phyloP scores from a whole-genome alignment of 1,140 invertebrate genomes.

The Drosophila persimilis region DNA sequence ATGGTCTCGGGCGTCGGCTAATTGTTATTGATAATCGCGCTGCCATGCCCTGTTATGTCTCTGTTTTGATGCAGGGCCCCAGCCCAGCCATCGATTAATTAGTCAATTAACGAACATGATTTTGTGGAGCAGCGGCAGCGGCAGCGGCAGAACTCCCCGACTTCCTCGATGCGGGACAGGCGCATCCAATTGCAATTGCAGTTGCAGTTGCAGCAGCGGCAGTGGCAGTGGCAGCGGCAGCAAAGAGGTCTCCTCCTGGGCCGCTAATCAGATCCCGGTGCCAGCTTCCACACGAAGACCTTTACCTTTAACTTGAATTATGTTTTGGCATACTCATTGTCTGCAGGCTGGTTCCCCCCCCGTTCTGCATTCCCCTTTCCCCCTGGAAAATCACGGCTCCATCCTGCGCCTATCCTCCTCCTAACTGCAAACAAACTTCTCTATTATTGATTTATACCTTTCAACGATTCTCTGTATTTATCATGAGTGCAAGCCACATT shows the following conservation, averaged over 20 bases:
- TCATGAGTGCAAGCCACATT: conserved; percentile 82
- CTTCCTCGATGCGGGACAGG: conserved; percentile 1
- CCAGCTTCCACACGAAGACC: conserved; percentile 65
- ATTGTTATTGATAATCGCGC: conserved; percentile 77
- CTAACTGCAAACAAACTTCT: conserved; percentile 81
- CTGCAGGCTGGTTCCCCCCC: conserved; percentile 44
- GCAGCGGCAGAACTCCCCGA: background rate
- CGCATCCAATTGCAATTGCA: conserved; percentile 30
- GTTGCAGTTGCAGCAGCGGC: conserved; percentile 5
- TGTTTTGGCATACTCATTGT: conserved; percentile 79
- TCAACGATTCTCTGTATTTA: conserved; percentile 83
- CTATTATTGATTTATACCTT: conserved; percentile 82
- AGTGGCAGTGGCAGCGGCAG: background rate
- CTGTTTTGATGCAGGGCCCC: conserved; percentile 35
- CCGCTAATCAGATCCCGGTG: conserved; percentile 63
- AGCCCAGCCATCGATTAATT: conserved; percentile 59
- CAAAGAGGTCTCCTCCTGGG: conserved; percentile 42
- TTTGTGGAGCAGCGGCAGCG: conserved; percentile 33
- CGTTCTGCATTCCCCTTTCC: background rate
- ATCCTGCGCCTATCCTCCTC: conserved; percentile 29
- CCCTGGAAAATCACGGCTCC: conserved; percentile 58
- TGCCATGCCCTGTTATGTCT: conserved; percentile 42
- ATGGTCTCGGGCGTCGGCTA: conserved; percentile 64
- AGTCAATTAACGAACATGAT: conserved; percentile 66
- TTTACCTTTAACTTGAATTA: conserved; percentile 73